Conservation (phyloP, 2,888 invertebrate species). For the Biston betularia region DNA sequence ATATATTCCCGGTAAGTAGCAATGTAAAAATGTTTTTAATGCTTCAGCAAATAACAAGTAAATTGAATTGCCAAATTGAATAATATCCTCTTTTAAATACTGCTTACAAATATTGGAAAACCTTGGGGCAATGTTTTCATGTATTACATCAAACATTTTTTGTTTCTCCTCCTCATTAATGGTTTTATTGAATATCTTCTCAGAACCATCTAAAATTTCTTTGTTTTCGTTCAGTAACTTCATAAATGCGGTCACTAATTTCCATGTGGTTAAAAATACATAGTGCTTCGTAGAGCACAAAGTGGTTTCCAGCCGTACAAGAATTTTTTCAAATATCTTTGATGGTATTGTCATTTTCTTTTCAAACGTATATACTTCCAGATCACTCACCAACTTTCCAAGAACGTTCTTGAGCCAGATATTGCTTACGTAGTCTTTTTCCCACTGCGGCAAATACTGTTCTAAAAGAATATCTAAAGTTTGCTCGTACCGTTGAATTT, state of each 20-base stretch:
- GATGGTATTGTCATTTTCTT: slow-evolving; percentile 53
- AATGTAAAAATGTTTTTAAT: slow-evolving; percentile 24
- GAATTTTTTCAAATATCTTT: slow-evolving; percentile 51
- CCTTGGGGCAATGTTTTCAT: slow-evolving; percentile 41
- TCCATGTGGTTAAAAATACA: slow-evolving; percentile 51
- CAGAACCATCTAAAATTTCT: slow-evolving; percentile 23
- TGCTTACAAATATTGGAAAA: slow-evolving; percentile 42
- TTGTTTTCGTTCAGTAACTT: slow-evolving; percentile 45
- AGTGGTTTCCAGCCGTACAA: slow-evolving; percentile 47
- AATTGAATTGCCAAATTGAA: slow-evolving; percentile 39
- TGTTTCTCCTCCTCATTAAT: slow-evolving; percentile 17
- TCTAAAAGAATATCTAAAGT: slow-evolving; percentile 51
- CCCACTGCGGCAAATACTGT: slow-evolving; percentile 49
- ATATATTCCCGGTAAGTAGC: slow-evolving; percentile 4
- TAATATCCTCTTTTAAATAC: slow-evolving; percentile 45
- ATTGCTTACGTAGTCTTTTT: slow-evolving; percentile 28
- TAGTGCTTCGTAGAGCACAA: slow-evolving; percentile 49
- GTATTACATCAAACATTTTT: slow-evolving; percentile 25
- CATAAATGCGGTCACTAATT: slow-evolving; percentile 46
- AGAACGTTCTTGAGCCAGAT: slow-evolving; percentile 29
- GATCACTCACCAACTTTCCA: slow-evolving; percentile 15
- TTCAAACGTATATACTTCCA: slow-evolving; percentile 31
- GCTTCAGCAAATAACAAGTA: slow-evolving; percentile 38
- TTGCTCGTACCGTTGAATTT: slow-evolving; percentile 48
- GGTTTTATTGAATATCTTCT: slow-evolving; percentile 15